Base-by-base conservation (phyloP, 2,888 invertebrate genomes). In the Tuberolachnus salignus region DNA sequence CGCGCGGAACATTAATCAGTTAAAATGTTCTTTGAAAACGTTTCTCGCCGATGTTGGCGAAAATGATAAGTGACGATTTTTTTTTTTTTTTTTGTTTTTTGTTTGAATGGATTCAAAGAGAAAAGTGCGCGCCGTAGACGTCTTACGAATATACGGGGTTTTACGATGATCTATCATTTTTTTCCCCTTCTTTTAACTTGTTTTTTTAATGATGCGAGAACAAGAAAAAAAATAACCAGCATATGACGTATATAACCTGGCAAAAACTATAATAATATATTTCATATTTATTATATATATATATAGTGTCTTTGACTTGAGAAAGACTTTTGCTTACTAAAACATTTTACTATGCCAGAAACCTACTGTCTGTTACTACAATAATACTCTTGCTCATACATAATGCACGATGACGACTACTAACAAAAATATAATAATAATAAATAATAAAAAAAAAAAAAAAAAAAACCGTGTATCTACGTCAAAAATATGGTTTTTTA, bases 101-200 rank as follows among this genome's bases (percentile, higher is more conserved):
- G n/a, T n/a, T 34, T 49, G 59, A 61, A 61, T 11, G 19, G 19
- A 19, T 49, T 72, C 72, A 72, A 72, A 72, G 72, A 49, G 44
- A 71, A 16, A 4, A 34, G 44, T 46, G 57, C 10, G 13, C 46
- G 49, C 23, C 21, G 23, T 26, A 26, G 26, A 46, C 46, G 49
- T 72, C 61, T 61, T 61, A 34, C 11, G 49, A 49, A 61, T 34
- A 34, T 34, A 34, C 34, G 34, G n/a, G 13, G 61, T 49, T 61
- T 34, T 61, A 19, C 16, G 61, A 51, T 34, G 59, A 72, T 72
- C 59, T 72, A 59, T 61, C 61, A 61, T 72, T 61, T 72, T 72
- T 34, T 34, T 34, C 34, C 34, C 34, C n/a, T n/a, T 67, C 34
- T 72, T 61, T 49, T 3, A 46, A 59, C 21, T n/a, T 16, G 34